Conservation (phyloP, 2,113 vertebrate species). For the Sporophila hypoxantha region DNA sequence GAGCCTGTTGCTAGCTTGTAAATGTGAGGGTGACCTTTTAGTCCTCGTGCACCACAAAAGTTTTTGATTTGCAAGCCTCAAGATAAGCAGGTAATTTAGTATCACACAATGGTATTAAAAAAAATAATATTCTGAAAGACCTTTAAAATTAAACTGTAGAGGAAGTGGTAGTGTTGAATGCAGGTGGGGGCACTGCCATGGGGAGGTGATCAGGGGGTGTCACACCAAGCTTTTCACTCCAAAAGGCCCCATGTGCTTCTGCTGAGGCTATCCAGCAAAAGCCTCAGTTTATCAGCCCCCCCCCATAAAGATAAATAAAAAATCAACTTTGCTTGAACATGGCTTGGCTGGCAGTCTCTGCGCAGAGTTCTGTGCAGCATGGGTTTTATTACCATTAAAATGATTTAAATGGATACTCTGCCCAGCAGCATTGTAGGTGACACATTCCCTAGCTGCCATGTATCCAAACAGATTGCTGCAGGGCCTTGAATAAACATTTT, state of each 20-base stretch:
- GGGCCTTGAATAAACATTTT: constrained; percentile 66
- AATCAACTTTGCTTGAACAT: neutral
- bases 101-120: neutral
- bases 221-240: neutral
- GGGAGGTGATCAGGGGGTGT: neutral
- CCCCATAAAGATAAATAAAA: neutral
- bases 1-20: neutral
- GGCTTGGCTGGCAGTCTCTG: neutral
- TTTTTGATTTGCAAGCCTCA: neutral
- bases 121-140: neutral
- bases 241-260: neutral
- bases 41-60: neutral
- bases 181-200: rapidly evolving
- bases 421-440: constrained; percentile 44
- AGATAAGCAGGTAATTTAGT: neutral
- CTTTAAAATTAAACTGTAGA: neutral
- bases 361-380: neutral
- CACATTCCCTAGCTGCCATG: constrained; percentile 48
- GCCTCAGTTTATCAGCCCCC: neutral
- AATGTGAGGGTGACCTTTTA: neutral
- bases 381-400: constrained; percentile 37
- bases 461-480: constrained; percentile 59
- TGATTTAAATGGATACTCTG: constrained; percentile 55
- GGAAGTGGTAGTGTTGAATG: neutral
- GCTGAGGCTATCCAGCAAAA: neutral